Percentiles rank a stretch among this genome's conserved stretches.
Evolutionary conservation across 2,888 invertebrate species (phyloP).

Genomic region (Drosophila recens): DNA sequence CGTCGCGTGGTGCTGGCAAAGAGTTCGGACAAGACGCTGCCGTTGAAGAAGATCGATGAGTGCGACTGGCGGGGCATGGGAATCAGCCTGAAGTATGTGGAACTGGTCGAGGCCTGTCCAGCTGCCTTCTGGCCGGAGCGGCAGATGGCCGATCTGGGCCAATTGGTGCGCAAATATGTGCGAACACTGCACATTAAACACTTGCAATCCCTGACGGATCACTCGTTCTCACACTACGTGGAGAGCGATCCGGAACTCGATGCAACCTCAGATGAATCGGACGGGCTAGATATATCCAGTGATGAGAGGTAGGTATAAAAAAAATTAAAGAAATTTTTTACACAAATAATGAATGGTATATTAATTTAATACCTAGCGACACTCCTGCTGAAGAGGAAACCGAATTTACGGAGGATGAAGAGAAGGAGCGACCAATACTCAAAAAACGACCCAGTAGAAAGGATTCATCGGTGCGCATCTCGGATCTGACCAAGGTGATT

Average conservation of each 20-base stretch:
- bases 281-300: constrained; percentile 49
- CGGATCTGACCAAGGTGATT: not conserved
- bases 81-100: constrained; percentile 76
- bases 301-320: constrained; percentile 58
- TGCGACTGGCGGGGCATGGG: constrained; percentile 74
- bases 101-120: constrained; percentile 76
- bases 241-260: constrained; percentile 57
- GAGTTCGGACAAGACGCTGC: constrained; percentile 59
- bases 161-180: constrained; percentile 64
- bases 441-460: too few relatives aligned
- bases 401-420: constrained; percentile 27
- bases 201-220: constrained; percentile 70
- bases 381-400: constrained; percentile 41
- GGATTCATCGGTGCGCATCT: not conserved
- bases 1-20: constrained; percentile 76
- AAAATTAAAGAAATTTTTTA: too few relatives aligned
- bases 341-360: not conserved
- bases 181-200: constrained; percentile 72
- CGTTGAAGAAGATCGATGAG: constrained; percentile 50
- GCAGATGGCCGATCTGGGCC: constrained; percentile 67
- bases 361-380: constrained; percentile 17
- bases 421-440: not conserved
- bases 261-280: constrained; percentile 49
- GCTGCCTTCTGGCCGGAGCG: constrained; percentile 73
- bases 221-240: constrained; percentile 57